Evolutionary conservation across 2,888 invertebrate species (phyloP).

Genomic region (Drosophila setosimentum): DNA sequence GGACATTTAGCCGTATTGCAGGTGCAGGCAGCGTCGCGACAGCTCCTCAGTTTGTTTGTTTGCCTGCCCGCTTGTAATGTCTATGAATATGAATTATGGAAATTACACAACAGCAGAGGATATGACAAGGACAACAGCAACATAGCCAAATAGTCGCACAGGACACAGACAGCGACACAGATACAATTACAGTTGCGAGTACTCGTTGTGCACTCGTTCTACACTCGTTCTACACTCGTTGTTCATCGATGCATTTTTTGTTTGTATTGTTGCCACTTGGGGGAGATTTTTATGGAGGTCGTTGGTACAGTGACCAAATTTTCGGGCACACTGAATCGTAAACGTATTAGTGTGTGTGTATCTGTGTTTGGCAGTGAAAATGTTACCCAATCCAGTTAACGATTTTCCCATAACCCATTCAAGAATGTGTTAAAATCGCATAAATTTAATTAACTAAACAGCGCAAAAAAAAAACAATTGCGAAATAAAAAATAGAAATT

Average conservation of each 20-base stretch:
- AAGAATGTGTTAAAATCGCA: slow-evolving; percentile 45
- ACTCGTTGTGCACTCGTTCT: slow-evolving; percentile 14
- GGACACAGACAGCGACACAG: slow-evolving; percentile 51
- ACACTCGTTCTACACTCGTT: slow-evolving; percentile 2
- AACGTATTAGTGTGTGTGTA: neutral
- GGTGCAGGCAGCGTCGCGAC: slow-evolving; percentile 69
- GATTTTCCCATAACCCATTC: slow-evolving; percentile 10
- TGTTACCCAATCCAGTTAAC: slow-evolving; percentile 1
- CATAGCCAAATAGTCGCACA: slow-evolving; percentile 10
- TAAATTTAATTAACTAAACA: slow-evolving; percentile 53
- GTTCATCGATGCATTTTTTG: slow-evolving; percentile 33
- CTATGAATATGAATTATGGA: slow-evolving; percentile 83
- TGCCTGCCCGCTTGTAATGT: slow-evolving; percentile 58
- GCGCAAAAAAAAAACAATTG: slow-evolving; percentile 21
- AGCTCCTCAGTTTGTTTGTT: slow-evolving; percentile 42
- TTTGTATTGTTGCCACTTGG: slow-evolving; percentile 5
- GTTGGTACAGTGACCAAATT: slow-evolving; percentile 68
- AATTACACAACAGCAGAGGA: slow-evolving; percentile 64
- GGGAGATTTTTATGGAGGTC: slow-evolving; percentile 49
- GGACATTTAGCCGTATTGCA: slow-evolving; percentile 81
- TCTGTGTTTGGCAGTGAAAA: neutral
- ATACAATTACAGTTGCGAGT: slow-evolving; percentile 34
- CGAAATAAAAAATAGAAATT: slow-evolving; percentile 30
- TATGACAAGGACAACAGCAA: slow-evolving; percentile 43
- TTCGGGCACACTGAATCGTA: neutral